phyloP scores from a whole-genome alignment of 2,113 vertebrate species.

The Oncorhynchus gorbuscha region DNA sequence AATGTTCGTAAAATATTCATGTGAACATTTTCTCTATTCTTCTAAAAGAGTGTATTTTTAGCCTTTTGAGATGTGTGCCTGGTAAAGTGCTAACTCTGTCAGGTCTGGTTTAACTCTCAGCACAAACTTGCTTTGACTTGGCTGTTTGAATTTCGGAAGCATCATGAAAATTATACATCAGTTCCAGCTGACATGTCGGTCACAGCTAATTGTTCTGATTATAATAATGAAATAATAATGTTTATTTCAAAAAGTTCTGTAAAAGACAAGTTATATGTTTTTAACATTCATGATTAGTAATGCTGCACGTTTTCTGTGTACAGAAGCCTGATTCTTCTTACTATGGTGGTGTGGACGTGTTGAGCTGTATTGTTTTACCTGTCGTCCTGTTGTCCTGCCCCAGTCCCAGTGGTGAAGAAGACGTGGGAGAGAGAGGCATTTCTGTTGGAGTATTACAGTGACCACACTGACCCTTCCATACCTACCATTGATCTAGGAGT shows the following conservation, averaged over 20 bases:
- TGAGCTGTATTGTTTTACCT: conserved; percentile 26
- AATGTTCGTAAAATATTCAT: conserved; percentile 12
- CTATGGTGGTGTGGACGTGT: conserved; percentile 20
- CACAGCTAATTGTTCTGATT: conserved; percentile 48
- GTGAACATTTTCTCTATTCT: not conserved
- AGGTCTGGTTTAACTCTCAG: not conserved
- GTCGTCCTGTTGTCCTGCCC: conserved; percentile 30
- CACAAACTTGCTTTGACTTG: conserved; percentile 21
- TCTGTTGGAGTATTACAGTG: conserved; percentile 91
- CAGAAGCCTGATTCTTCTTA: not conserved
- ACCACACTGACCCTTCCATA: conserved; percentile 84
- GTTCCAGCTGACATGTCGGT: conserved; percentile 17
- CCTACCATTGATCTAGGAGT: conserved; percentile 89
- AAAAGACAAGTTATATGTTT: not conserved
- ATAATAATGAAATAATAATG: conserved; percentile 27
- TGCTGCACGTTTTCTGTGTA: not conserved
- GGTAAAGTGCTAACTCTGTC: too few relatives aligned
- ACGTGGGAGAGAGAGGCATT: conserved; percentile 88
- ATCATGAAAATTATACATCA: conserved; percentile 16
- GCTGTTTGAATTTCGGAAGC: conserved; percentile 26
- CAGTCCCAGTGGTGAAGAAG: conserved; percentile 94
- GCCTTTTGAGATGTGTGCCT: conserved; percentile 27
- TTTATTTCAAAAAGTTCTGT: not conserved
- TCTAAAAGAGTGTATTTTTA: conserved; percentile 29
- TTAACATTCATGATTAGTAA: not conserved